Base-by-base conservation (phyloP, 2,888 invertebrate species). In the Harpalus rubripes region DNA sequence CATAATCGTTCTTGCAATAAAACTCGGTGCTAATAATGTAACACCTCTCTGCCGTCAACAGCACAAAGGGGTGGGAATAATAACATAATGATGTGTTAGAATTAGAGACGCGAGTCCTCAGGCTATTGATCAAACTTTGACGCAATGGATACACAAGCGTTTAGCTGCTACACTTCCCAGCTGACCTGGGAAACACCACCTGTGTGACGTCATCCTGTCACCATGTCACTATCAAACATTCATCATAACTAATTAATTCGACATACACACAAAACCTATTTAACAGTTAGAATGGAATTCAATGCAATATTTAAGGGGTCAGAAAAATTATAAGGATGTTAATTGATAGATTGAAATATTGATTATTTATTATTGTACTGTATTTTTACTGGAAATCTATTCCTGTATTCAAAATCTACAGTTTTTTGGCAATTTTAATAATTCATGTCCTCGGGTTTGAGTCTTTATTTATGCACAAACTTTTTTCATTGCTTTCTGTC, bases 121-220 rank as follows among this genome's bases (percentile, higher is more conserved):
- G 63, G 81, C 81, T 81, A 81, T 81, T 81, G 81, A 81, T 81
- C 81, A 81, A 81, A 81, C 81, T 81, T 81, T 81, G 68, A 81
- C 81, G 68, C 56, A 63, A 7, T 26, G 52, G 52, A 68, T 26
- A 41, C 15, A 65, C 63, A 56, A 32, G 52, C 81, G 68, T 81
- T 81, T 81, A 81, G 15, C 44, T n/a, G 65, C 65, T 68, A 81
- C 52, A 81, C 32, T 65, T 63, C 22, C 63, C 52, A 18, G 52
- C 81, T 68, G 68, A 68, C 68, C 68, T 68, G 68, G 68, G 68
- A 68, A 68, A 26, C 41, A 68, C 15, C 68, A 68, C 68, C 68
- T 68, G 68, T 68, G 68, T 68, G 68, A 68, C 68, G 68, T 68
- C 68, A 68, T 39, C 41, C 39, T 68, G 41, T 15, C 39, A 16